Conservation (phyloP, 2,113 vertebrate genomes). For the Desmodus rotundus region DNA sequence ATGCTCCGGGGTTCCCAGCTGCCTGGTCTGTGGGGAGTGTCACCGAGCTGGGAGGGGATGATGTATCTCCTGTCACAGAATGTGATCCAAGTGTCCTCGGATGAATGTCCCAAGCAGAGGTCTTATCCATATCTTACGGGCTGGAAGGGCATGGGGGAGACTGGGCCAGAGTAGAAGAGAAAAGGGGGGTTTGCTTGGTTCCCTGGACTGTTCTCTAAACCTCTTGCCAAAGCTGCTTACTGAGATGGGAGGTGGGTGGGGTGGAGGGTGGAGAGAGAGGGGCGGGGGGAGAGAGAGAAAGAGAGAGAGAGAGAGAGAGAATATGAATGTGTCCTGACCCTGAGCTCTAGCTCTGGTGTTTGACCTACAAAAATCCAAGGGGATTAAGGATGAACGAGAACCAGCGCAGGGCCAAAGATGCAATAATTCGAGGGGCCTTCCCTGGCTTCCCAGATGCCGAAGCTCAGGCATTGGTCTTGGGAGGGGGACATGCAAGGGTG, state of each 20-base stretch:
- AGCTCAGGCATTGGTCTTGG: not conserved
- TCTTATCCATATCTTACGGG: not conserved
- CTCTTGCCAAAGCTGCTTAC: conserved; percentile 67
- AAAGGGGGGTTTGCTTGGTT: not conserved
- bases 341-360: conserved; percentile 37
- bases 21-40: not conserved
- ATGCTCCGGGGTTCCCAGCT: not conserved
- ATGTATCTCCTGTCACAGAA: conserved; percentile 26
- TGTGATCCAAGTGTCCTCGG: conserved; percentile 20
- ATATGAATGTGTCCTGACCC: conserved; percentile 31
- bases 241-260: not conserved
- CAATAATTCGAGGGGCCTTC: not conserved
- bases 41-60: not conserved
- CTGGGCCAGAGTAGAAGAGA: conserved; percentile 31
- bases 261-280: not conserved
- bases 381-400: conserved; percentile 60
- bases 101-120: conserved; percentile 3
- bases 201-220: conserved; percentile 54
- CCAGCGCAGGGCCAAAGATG: not conserved
- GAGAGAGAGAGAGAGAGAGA: not conserved
- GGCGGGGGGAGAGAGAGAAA: not conserved
- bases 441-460: not conserved
- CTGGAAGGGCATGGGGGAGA: not conserved
- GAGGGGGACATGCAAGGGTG: not conserved
- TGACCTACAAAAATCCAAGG: conserved; percentile 66